Conservation (phyloP, 2,797 vertebrate genomes). For the Sebastes kiyomatsui region DNA sequence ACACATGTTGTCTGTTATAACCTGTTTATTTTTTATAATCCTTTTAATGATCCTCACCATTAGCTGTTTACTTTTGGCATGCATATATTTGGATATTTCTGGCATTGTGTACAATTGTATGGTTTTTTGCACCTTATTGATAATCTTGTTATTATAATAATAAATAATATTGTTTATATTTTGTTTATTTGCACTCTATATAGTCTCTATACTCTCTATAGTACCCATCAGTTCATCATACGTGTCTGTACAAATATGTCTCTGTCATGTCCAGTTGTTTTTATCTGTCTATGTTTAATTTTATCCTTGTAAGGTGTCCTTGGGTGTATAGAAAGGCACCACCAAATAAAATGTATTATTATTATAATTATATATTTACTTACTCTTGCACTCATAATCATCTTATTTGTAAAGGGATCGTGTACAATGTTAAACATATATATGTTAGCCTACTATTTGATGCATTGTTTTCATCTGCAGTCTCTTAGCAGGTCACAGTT, state of each 20-base stretch:
- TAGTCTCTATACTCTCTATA: not conserved
- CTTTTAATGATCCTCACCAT: fast-evolving
- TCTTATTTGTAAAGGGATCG: not conserved
- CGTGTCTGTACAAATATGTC: too few relatives aligned
- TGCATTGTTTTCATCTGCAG: too few relatives aligned
- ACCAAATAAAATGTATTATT: too few relatives aligned
- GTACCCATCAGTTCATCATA: too few relatives aligned
- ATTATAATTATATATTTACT: too few relatives aligned
- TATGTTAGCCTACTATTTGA: too few relatives aligned
- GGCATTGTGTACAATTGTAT: not conserved
- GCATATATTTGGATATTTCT: not conserved
- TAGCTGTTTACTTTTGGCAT: not conserved
- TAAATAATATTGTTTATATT: not conserved
- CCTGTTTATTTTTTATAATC: not conserved
- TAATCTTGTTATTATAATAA: not conserved
- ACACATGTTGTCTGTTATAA: too few relatives aligned
- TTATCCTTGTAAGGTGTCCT: too few relatives aligned
- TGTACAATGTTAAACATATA: not conserved
- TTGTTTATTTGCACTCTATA: not conserved
- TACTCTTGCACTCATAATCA: not conserved
- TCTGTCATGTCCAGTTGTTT: too few relatives aligned
- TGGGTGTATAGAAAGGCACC: too few relatives aligned
- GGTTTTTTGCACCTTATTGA: not conserved
- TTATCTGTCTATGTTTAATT: too few relatives aligned
- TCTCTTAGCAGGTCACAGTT: too few relatives aligned